phyloP scores from a whole-genome alignment of 2,888 invertebrate species.

The Ashinkailepas kermadecensis region DNA sequence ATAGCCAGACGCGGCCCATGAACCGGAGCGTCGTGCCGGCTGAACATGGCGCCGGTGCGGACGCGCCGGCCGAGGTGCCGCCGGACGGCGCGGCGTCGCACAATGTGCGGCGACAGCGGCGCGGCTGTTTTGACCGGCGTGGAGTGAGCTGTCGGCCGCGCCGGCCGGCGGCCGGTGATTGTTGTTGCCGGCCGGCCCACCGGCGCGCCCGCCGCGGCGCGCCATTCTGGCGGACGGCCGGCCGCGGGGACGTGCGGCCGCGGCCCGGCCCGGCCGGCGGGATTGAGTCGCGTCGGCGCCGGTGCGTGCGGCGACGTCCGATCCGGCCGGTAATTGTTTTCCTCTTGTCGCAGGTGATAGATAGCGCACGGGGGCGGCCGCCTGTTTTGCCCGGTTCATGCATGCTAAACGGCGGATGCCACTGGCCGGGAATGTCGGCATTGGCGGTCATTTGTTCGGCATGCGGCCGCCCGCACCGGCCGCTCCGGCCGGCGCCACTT shows the following conservation, averaged over 20 bases:
- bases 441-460: slow-evolving; percentile 10
- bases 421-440: not conserved
- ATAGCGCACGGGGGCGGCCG: not conserved
- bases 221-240: no score
- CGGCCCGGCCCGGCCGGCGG: not conserved
- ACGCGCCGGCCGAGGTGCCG: no score
- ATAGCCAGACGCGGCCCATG: no score
- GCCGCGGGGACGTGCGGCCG: no score
- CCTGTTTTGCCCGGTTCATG: slow-evolving; percentile 4
- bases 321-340: slow-evolving; percentile 2
- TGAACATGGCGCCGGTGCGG: no score
- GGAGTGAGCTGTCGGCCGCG: not conserved
- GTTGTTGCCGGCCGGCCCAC: no score
- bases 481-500: not conserved
- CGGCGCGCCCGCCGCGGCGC: no score
- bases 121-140: not conserved
- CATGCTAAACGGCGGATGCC: slow-evolving; percentile 10
- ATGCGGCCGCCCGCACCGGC: not conserved
- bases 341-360: slow-evolving; percentile 4
- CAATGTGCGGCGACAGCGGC: not conserved
- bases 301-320: not conserved
- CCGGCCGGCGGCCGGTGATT: no score
- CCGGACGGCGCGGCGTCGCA: no score
- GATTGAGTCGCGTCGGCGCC: not conserved
- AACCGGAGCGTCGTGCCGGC: no score